These are phyloP conservation scores for Acanthoscelides obtectus DNA, from an alignment of 2,888 invertebrate species.

Conservation along the genomic window DNA sequence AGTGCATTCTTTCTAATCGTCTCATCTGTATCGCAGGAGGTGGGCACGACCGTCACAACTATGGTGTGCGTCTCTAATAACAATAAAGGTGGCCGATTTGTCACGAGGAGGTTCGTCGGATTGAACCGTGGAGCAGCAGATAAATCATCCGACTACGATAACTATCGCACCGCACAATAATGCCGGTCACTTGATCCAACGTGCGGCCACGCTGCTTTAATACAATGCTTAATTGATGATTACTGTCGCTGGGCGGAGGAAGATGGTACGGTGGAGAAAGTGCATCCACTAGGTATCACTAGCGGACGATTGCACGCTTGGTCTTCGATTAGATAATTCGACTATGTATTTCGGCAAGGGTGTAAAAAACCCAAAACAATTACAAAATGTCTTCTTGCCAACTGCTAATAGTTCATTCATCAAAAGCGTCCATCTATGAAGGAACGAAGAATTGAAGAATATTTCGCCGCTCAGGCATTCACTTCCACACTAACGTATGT, in stretches of 20 bases:
- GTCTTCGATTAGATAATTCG: no score
- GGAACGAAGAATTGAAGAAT: no score
- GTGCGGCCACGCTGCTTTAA: constrained; percentile 7
- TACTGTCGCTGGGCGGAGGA: constrained; percentile 8
- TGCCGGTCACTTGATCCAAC: constrained; percentile 5
- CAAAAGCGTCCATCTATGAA: no score
- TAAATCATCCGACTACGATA: background rate
- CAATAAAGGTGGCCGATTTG: background rate
- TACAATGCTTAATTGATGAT: constrained; percentile 12
- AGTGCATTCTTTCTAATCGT: no score
- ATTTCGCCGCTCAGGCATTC: no score
- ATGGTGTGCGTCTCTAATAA: background rate
- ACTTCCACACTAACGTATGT: no score
- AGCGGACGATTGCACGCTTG: no score
- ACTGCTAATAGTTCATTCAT: no score
- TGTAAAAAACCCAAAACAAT: no score
- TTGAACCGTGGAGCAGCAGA: background rate
- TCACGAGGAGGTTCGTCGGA: background rate
- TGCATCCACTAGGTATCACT: constrained; percentile 3
- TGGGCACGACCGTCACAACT: background rate
- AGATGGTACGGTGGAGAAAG: constrained; percentile 7
- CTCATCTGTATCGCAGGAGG: no score
- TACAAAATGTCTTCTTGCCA: no score
- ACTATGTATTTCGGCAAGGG: no score
- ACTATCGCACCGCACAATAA: constrained; percentile 1